phyloP scores from a whole-genome alignment of 2,797 vertebrate genomes.

The Scolopax bukidnonensis region DNA sequence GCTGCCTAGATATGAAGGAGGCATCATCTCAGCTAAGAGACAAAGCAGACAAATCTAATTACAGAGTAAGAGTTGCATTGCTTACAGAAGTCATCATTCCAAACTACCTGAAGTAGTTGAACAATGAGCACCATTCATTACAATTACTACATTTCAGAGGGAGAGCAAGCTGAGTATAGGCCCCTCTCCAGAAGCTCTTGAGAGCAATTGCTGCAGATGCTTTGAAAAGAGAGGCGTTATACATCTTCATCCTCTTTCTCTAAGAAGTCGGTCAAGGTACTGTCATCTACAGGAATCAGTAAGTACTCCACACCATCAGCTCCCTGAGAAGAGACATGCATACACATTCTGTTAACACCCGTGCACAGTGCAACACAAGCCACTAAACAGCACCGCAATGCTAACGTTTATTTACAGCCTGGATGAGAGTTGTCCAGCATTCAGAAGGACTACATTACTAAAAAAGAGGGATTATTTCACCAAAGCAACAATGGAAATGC shows the following conservation, averaged over 20 bases:
- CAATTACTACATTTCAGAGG: not conserved
- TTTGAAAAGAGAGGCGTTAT: conserved; percentile 34
- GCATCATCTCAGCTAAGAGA: conserved; percentile 19
- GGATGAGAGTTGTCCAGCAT: not conserved
- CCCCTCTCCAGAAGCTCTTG: conserved; percentile 6
- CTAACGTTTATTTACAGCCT: not conserved
- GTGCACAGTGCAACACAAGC: not conserved
- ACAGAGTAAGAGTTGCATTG: not conserved
- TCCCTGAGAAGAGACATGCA: conserved; percentile 81
- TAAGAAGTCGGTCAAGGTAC: conserved; percentile 89
- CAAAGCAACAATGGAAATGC: not conserved
- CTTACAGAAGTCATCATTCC: not conserved
- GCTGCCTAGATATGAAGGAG: conserved; percentile 1
- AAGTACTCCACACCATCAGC: conserved; percentile 94
- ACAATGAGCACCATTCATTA: not conserved
- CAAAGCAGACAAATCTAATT: conserved; percentile 15
- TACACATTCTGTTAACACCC: not conserved
- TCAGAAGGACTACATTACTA: not conserved
- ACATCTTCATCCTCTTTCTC: conserved; percentile 86
- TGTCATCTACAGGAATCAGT: conserved; percentile 87
- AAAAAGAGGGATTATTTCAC: not conserved
- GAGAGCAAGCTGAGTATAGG: not conserved
- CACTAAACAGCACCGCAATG: not conserved
- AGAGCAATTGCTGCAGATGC: not conserved
- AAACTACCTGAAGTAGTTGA: conserved; percentile 2